Base-by-base conservation (phyloP, 2,113 vertebrate genomes). In the Nanorana parkeri region DNA sequence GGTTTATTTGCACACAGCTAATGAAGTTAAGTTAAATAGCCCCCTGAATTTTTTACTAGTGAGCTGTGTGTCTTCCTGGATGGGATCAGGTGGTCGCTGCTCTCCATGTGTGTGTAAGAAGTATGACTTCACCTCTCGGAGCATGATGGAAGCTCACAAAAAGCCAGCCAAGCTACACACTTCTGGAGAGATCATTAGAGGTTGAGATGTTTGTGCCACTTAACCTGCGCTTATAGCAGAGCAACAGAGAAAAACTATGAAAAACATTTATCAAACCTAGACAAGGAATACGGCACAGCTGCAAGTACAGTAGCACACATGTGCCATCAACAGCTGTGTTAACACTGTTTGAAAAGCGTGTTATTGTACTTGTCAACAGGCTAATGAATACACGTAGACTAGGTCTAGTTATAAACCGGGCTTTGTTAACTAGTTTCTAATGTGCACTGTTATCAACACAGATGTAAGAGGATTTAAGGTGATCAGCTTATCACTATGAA, bases 31-130 rank as follows among this genome's bases (percentile, higher is more conserved):
- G 78, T 55, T 20, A 64, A 81, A 69, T 63, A 81, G 19, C 78
- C 60, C 23, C 16, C 8, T 26, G 67, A 67, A 80, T 71, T 29
- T 63, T 54, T 80, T 26, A 26, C 21, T 24, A 60, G 54, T 71
- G 78, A 80, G 28, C 61, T 66, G 76, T 67, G 16, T 17, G 55
- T 17, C 51, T 63, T 63, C 67, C 68, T 56, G 78, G n/a, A 80
- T 20, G 47, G 20, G 58, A 47, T 77, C 32, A 77, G 58, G 17
- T 52, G 74, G 60, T 47, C 16, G n/a, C n/a, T 64, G 58, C 60
- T 6, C 15, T n/a, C 58, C n/a, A n/a, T 76, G 73, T 28, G 32
- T 47, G 32, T 47, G 23, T 52, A 54, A 29, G 47, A 41, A 28
- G 56, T 54, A 73, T 81, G 78, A 80, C 32, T n/a, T 80, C 78